Conservation (phyloP, 2,113 vertebrate genomes). For the Corythoichthys haematopterus region DNA sequence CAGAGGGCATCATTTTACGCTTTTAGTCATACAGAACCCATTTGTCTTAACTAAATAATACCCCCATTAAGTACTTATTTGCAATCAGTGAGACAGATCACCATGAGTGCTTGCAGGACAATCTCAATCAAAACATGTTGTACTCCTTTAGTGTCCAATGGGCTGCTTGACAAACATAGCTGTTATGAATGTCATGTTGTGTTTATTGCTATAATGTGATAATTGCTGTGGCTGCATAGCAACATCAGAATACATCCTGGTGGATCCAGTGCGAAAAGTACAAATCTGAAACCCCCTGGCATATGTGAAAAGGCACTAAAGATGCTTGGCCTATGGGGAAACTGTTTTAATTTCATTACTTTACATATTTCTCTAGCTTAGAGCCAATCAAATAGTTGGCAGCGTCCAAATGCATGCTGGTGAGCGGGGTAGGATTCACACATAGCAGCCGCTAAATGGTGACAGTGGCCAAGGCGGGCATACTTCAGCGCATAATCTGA, state of each 20-base stretch:
- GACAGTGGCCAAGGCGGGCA: constrained; percentile 48
- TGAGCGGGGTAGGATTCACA: constrained; percentile 25
- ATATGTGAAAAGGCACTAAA: constrained; percentile 33
- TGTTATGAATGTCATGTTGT: constrained; percentile 3
- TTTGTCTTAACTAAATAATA: not conserved
- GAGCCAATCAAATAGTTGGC: constrained; percentile 62
- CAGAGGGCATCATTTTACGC: constrained; percentile 40
- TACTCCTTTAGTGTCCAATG: not conserved
- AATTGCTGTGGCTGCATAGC: constrained; percentile 19
- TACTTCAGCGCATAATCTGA: constrained; percentile 57
- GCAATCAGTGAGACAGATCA: not conserved
- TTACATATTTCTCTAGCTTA: constrained; percentile 55
- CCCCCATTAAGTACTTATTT: not conserved
- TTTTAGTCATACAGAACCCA: not conserved
- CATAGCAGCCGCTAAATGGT: constrained; percentile 56
- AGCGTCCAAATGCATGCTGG: constrained; percentile 16
- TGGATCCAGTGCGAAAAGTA: constrained; percentile 22
- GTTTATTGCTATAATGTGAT: constrained; percentile 32
- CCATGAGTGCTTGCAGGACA: not conserved
- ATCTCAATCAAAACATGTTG: not conserved
- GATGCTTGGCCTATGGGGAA: constrained; percentile 46
- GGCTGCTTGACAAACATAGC: not conserved
- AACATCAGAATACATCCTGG: constrained; percentile 18
- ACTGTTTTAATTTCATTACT: constrained; percentile 65
- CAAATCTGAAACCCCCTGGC: constrained; percentile 17